Evolutionary conservation across 2,113 vertebrate genomes (phyloP), one percentile per base, ranked within the genome.

Genomic region (Shinisaurus crocodilurus): DNA sequence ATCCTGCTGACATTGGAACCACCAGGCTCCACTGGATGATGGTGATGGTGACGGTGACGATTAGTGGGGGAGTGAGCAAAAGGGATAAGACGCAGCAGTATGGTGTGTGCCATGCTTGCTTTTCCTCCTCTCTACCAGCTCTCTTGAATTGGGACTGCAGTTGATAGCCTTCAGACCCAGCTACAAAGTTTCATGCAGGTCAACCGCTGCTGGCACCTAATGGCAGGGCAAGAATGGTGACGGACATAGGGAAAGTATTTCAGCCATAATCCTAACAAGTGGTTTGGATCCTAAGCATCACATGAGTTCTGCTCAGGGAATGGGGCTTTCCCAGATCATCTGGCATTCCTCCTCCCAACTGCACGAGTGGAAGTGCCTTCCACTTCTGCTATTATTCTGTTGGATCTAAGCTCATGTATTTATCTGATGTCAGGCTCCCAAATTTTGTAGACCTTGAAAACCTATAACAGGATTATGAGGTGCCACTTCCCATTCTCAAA

Each of bases 401-500:
- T 76, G 40, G 23, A 76, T 76, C 45, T 45, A 48, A 50, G 76
- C 25, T 5, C 40, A 48, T 45, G 20, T 45, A 79, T 3, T 32
- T 32, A 43, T 76, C 89, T 85, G 34, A 69, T 89, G 2, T 37
- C 92, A 37, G 13, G 45, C 27, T 32, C 69, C 82, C 65, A 69
- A 86, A 93, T 87, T 70, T 2, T 0, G 0, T 25, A 65, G 16
- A 90, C 90, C 87, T 92, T 69, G 3, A 27, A 95, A 90, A 87
- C 40, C 63, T 86, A 70, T 54, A 91, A 32, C 89, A 77, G 70
- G 27, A 90, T 92, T 43, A 25, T 85, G 89, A 92, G 77, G 6
- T 18, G 25, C 29, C 6, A 75, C 37, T 16, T 75, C 37, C n/a
- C 74, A 72, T 60, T 32, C 89, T 91, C 76, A 85, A 91, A 94